Conservation (phyloP, 1,140 invertebrate species). For the Drosophila santomea region DNA sequence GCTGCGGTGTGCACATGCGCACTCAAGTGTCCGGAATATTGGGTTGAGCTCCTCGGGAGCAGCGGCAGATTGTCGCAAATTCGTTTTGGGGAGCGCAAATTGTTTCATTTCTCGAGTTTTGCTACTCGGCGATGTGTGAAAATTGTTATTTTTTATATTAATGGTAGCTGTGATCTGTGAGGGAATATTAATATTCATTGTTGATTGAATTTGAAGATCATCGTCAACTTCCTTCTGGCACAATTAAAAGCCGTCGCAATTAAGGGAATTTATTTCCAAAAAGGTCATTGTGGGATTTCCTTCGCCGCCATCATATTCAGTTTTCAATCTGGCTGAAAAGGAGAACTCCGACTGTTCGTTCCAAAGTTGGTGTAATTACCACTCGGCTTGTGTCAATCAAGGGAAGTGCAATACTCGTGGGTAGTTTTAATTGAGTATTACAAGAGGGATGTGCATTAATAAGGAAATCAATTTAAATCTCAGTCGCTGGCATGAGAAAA, state of each 20-base stretch:
- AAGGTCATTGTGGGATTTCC: constrained; percentile 66
- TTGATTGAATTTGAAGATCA: constrained; percentile 20
- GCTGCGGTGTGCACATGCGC: constrained; percentile 70
- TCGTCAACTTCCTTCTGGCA: constrained; percentile 25
- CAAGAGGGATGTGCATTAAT: constrained; percentile 83
- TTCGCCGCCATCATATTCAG: constrained; percentile 63
- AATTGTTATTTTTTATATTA: constrained; percentile 19
- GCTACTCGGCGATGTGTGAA: constrained; percentile 72
- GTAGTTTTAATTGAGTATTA: constrained; percentile 82
- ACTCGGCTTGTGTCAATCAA: constrained; percentile 73
- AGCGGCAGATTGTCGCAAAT: constrained; percentile 67
- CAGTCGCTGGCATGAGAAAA: constrained; percentile 73
- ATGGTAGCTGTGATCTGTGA: not conserved
- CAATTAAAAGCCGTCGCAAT: constrained; percentile 58
- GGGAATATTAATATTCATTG: constrained; percentile 38
- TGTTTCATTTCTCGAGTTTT: constrained; percentile 38
- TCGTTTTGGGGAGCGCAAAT: constrained; percentile 27
- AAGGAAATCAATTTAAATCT: constrained; percentile 84
- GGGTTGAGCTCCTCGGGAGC: constrained; percentile 31
- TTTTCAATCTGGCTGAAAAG: constrained; percentile 29
- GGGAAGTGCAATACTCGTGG: constrained; percentile 50
- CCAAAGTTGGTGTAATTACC: constrained; percentile 66
- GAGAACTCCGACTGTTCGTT: constrained; percentile 39
- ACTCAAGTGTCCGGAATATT: constrained; percentile 76
- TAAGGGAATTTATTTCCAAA: constrained; percentile 65